Evolutionary conservation across 2,113 vertebrate genomes (phyloP).

Genomic region (Collichthys lucidus): DNA sequence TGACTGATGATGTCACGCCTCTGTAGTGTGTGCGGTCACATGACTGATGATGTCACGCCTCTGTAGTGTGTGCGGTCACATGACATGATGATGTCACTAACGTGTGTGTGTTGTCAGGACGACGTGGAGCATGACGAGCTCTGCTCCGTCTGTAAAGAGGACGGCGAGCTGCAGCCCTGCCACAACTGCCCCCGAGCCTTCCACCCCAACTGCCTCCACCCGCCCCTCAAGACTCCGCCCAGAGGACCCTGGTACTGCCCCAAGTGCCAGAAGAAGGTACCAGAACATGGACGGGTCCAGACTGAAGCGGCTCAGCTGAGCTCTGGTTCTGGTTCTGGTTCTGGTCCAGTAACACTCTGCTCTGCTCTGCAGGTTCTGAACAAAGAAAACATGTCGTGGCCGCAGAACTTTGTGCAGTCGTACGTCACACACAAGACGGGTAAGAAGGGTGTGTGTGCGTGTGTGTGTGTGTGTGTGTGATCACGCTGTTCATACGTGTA

Average conservation of each 20-base stretch:
- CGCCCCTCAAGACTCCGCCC: constrained; percentile 88
- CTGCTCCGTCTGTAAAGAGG: constrained; percentile 90
- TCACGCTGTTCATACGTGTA: neutral
- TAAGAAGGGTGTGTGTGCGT: constrained; percentile 65
- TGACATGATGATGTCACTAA: no score
- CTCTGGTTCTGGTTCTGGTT: no score
- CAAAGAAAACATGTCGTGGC: constrained; percentile 94
- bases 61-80: no score
- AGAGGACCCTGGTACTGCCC: constrained; percentile 95
- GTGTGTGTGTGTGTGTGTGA: constrained; percentile 31
- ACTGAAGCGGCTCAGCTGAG: neutral
- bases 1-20: constrained; percentile 18
- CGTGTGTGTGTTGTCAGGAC: constrained; percentile 78
- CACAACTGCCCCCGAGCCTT: constrained; percentile 91
- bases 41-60: neutral
- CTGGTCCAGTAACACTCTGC: no score
- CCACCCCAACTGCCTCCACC: constrained; percentile 93
- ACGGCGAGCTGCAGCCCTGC: constrained; percentile 90
- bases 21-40: no score
- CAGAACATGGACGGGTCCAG: no score
- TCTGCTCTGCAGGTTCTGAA: constrained; percentile 88
- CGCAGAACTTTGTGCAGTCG: constrained; percentile 95
- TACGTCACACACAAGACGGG: constrained; percentile 97
- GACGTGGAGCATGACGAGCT: constrained; percentile 89
- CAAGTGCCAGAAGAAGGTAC: constrained; percentile 98